Evolutionary conservation across 2,113 vertebrate genomes (phyloP), one percentile per base, ranked within the genome.

Genomic region (Odocoileus hemionus): DNA sequence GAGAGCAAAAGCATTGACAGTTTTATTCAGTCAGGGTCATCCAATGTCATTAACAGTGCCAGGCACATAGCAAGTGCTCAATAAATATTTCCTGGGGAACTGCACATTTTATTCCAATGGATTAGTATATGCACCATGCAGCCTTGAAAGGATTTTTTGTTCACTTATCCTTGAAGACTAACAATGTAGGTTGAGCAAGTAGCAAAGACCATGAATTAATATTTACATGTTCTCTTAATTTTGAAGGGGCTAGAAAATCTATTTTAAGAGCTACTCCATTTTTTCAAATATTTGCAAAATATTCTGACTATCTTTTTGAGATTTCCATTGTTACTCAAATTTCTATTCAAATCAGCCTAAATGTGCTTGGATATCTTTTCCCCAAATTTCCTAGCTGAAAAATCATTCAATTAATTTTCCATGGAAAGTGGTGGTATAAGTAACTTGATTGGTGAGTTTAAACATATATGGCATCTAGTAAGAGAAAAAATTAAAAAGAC

Each of bases 401-500:
- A 67, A 61, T 57, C 57, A n/a, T n/a, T 89, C 23, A 80, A 79
- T 89, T 85, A 70, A 84, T 97, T 92, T 94, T n/a, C 85, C 45
- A 64, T 36, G 43, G 33, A 83, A 96, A 96, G 8, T 85, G 45
- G 6, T 58, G 55, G 23, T 70, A 64, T 58, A 76, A 64, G 60
- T 79, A 96, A 95, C 94, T 88, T 70, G 57, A 58, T 58, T 87
- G 30, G 15, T 91, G 54, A 91, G 23, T 58, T 88, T 91, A 94
- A 85, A 76, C 14, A n/a, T 52, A 43, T 12, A 50, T 21, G 55
- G 57, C 83, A 55, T 64, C 43, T 43, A 67, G 2, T 78, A 91
- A 93, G 25, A 92, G 25, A 13, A 78, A 79, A 94, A 64, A 50
- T 60, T 10, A 13, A 54, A 83, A 97, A 79, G 7, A 85, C 12